Evolutionary conservation across 2,113 vertebrate genomes (phyloP), one percentile per base, ranked within the genome.

Genomic region (Cyprinodon brontotheroides): DNA sequence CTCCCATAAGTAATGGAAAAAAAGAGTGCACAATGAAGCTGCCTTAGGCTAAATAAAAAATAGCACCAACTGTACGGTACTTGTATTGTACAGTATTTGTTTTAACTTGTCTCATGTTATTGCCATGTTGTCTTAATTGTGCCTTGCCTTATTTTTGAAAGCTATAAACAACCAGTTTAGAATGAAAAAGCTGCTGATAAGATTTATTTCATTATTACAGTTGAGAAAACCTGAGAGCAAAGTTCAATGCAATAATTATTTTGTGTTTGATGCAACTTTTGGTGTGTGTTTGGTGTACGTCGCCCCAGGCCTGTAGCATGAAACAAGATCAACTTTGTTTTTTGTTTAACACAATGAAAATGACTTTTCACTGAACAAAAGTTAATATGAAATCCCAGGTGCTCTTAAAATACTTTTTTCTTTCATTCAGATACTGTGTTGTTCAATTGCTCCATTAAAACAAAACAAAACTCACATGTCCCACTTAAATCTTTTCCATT

Each of bases 1-100:
- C 65, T 75, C 78, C 90, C 88, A 72, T 77, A 86, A 92, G 90
- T 88, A 77, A 89, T 89, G 77, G 83, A 65, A 86, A 88, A 92
- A 91, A 89, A 84, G 75, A 92, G 69, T 79, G 77, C 79, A 87
- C 80, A 83, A 67, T 87, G 85, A 85, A 81, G 69, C 80, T 75
- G 86, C 92, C 90, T 80, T 72, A 53, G 90, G 92, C 88, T 91
- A 77, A 60, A 60, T 61, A 77, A 87, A 29, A 86, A 89, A 83
- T 77, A 79, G 79, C 74, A 72, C 79, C 91, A 89, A 91, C 83
- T 29, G 29, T 29, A 87, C 77, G 79, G 1, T 29, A 29, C 68
- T 48, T 43, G 75, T 41, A 59, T 66, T 84, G 70, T 80, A 60
- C 83, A 75, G 65, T 65, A 87, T 78, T 72, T 77, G 64, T 29